Percentiles rank a stretch among this genome's conserved stretches.
Conservation (phyloP, 2,113 vertebrate genomes). For the Aptenodytes patagonicus region DNA sequence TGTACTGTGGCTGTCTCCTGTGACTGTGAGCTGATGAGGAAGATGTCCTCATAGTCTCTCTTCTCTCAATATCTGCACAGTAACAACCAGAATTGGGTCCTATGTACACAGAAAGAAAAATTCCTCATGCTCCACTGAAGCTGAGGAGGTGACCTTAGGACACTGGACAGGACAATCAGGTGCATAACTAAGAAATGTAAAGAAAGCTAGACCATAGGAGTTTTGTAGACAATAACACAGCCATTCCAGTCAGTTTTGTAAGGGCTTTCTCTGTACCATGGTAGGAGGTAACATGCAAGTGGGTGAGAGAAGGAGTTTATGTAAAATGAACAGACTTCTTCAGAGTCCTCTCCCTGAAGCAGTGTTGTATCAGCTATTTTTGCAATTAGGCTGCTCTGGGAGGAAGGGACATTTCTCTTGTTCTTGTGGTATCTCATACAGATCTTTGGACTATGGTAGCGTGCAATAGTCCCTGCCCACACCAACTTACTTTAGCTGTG, state of each 20-base stretch:
- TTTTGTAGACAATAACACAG: neutral
- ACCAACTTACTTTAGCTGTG: neutral
- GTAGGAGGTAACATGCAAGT: neutral
- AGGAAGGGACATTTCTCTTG: neutral
- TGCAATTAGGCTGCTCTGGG: neutral
- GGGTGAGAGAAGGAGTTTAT: neutral
- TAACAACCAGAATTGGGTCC: neutral
- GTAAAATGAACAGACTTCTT: neutral
- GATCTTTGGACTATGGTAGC: neutral
- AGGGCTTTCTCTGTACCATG: neutral
- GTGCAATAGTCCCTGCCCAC: neutral
- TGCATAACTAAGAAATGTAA: neutral
- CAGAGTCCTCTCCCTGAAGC: neutral
- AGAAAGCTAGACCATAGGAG: neutral
- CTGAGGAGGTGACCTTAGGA: neutral
- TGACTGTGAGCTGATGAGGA: neutral
- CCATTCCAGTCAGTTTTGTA: neutral
- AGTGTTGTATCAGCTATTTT: neutral
- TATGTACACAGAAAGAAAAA: neutral
- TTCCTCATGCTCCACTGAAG: neutral
- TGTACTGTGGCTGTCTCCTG: neutral
- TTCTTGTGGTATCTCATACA: neutral
- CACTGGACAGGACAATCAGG: neutral
- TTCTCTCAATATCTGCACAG: neutral
- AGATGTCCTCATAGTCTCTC: neutral